Conservation (phyloP, 2,888 invertebrate species). For the Orchestes rusci region DNA sequence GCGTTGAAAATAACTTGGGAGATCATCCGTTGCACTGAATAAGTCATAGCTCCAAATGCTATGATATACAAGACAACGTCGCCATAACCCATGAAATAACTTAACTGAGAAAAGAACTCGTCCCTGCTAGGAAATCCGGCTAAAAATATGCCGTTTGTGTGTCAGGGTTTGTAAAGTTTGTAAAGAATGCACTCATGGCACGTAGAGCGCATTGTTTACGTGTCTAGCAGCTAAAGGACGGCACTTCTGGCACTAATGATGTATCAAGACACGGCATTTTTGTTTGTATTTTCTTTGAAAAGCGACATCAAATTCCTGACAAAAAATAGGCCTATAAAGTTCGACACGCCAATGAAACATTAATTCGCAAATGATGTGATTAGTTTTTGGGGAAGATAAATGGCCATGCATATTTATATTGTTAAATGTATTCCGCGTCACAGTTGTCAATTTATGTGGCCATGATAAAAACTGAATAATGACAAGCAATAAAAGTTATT, state of each 20-base stretch:
- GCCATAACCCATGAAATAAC: no score
- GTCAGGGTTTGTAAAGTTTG: constrained; percentile 13
- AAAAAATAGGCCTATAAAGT: constrained; percentile 20
- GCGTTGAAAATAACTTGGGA: no score
- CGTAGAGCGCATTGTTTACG: constrained; percentile 21
- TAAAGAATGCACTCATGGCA: constrained; percentile 19
- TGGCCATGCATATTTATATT: constrained; percentile 21
- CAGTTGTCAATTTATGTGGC: constrained; percentile 11
- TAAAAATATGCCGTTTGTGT: constrained; percentile 14
- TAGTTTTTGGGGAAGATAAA: constrained; percentile 22
- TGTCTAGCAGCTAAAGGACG: constrained; percentile 22
- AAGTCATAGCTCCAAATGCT: no score
- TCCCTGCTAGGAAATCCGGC: no score
- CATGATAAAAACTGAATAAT: constrained; percentile 17
- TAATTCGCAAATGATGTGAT: constrained; percentile 24
- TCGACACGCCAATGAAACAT: constrained; percentile 22
- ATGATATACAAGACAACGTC: no score
- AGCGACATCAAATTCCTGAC: constrained; percentile 6
- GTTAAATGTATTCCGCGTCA: constrained; percentile 22
- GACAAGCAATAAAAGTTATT: constrained; percentile 15
- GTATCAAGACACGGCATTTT: constrained; percentile 18
- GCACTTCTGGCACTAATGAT: constrained; percentile 20
- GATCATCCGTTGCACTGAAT: no score
- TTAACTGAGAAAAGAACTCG: no score
- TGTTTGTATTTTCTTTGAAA: constrained; percentile 11